A percentile compares a stretch with the other conserved stretches of the same genome.
phyloP scores from a whole-genome alignment of 2,113 vertebrate species.

The Taurulus bubalis region DNA sequence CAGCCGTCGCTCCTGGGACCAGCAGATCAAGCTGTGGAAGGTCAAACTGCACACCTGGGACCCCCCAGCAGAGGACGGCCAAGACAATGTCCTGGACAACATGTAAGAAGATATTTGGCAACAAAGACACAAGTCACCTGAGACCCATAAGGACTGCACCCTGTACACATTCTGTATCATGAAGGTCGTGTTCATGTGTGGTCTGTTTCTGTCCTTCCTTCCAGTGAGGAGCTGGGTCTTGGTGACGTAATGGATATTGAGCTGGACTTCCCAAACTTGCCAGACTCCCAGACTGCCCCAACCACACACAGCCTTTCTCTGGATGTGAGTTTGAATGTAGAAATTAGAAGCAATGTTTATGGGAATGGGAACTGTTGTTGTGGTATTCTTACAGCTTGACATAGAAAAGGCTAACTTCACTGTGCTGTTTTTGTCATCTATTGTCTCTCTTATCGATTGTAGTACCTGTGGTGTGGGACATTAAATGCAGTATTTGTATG shows the following conservation, averaged over 20 bases:
- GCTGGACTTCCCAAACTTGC: conserved; percentile 81
- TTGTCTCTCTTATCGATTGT: neutral
- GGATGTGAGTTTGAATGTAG: conserved; percentile 54
- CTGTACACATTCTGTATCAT: neutral
- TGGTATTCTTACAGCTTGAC: no score
- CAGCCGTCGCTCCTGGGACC: conserved; percentile 97
- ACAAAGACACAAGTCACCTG: no score
- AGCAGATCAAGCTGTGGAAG: conserved; percentile 97
- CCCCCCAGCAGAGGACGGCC: conserved; percentile 84
- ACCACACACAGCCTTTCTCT: conserved; percentile 10
- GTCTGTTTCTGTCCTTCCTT: neutral
- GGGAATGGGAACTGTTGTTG: no score
- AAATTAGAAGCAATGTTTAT: neutral
- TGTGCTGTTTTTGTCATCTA: neutral
- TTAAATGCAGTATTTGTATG: neutral
- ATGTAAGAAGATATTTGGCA: conserved; percentile 80
- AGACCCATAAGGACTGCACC: neutral
- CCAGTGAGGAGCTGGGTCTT: conserved; percentile 87
- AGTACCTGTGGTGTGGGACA: neutral
- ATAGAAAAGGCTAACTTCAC: neutral
- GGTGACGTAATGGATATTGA: conserved; percentile 92
- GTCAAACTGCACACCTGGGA: conserved; percentile 97
- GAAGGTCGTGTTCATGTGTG: neutral
- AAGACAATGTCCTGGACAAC: conserved; percentile 84
- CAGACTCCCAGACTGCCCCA: conserved; percentile 67